Percentiles rank a stretch among this genome's conserved stretches.
Conservation (phyloP, 2,888 invertebrate species). For the Trissoscelio sp. region DNA sequence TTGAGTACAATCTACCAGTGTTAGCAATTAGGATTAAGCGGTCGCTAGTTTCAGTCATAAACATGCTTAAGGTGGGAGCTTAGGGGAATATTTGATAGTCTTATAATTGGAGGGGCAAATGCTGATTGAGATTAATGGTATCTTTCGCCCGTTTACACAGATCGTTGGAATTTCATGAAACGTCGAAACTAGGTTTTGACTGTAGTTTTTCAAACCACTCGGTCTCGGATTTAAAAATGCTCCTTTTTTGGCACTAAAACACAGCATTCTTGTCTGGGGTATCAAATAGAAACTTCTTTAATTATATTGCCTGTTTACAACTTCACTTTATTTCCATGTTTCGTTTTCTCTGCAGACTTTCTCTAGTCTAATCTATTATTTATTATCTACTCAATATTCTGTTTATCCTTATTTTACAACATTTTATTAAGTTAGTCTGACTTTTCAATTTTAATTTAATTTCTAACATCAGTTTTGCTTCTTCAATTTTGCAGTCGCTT, state of each 20-base stretch:
- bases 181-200: slow-evolving; percentile 5
- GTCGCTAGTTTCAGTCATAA: neutral
- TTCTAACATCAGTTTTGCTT: neutral
- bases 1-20: neutral
- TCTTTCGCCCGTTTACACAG: neutral
- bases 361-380: slow-evolving; percentile 11
- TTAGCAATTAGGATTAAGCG: slow-evolving; percentile 16
- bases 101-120: slow-evolving; percentile 16
- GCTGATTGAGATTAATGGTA: slow-evolving; percentile 30
- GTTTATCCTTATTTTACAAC: neutral
- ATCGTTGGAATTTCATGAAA: slow-evolving; percentile 10
- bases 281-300: slow-evolving; percentile 25
- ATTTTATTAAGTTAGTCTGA: neutral
- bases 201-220: neutral
- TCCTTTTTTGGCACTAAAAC: neutral
- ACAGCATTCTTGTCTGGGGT: neutral
- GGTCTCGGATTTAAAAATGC: neutral
- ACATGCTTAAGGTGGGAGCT: slow-evolving; percentile 1
- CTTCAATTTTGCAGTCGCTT: neutral
- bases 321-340: slow-evolving; percentile 11
- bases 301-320: slow-evolving; percentile 23
- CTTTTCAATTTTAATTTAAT: neutral
- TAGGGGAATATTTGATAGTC: slow-evolving; percentile 31
- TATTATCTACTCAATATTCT: neutral
- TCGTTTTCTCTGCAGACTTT: neutral